phyloP scores from a whole-genome alignment of 2,113 vertebrate species.

The Phrynocephalus versicolor region DNA sequence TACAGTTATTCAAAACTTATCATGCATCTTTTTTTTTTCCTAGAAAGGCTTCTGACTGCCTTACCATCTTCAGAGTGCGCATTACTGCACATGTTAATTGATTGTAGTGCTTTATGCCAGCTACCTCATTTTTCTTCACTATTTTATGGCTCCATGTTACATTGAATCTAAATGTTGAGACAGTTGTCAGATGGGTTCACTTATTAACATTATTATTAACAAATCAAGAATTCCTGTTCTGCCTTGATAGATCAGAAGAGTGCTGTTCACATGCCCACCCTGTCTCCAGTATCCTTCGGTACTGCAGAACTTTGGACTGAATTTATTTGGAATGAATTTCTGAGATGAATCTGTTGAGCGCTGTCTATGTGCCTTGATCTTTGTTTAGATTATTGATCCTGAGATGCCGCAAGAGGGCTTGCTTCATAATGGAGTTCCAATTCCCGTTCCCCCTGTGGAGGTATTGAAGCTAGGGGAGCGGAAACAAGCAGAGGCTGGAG shows the following conservation, averaged over 20 bases:
- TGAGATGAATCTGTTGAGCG: background rate
- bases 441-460: constrained; percentile 93
- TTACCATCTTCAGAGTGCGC: background rate
- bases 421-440: constrained; percentile 96
- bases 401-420: constrained; percentile 95
- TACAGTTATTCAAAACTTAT: background rate
- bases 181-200: background rate
- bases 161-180: background rate
- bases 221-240: background rate
- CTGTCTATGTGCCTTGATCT: background rate
- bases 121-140: background rate
- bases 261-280: background rate
- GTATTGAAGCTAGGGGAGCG: constrained; percentile 91
- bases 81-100: background rate
- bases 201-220: constrained; percentile 3
- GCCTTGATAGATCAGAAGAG: background rate
- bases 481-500: constrained; percentile 87
- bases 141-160: background rate
- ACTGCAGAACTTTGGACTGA: background rate
- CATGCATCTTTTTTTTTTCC: constrained; percentile 1
- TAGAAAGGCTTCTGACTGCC: background rate
- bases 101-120: background rate
- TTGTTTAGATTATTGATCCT: constrained; percentile 90
- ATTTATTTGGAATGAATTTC: background rate
- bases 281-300: background rate